Evolutionary conservation across 2,888 invertebrate genomes (phyloP), one percentile per base, ranked within the genome.

Genomic region (Encarsia formosa): DNA sequence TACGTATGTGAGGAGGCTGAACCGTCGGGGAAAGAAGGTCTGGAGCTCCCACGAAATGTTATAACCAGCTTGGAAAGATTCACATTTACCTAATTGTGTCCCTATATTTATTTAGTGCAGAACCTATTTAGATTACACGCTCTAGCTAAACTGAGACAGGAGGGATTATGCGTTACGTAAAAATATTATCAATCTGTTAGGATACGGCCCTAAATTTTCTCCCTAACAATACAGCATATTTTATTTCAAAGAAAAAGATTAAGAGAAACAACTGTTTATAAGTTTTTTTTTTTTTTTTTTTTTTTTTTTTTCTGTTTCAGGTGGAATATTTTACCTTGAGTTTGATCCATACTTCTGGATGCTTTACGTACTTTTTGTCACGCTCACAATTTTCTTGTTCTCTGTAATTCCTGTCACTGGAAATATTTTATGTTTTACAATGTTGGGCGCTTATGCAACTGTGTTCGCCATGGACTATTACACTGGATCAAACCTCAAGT

Each of bases 381-480:
- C 83, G 0, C 45, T 80, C 8, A 68, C 79, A 1, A 74, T 80
- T 0, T 59, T 82, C 4, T 40, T 79, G 4, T 66, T 83, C 2
- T 69, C 80, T 0, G 71, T 78, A 1, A 73, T 79, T 43, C 77
- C 80, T 1, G 75, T 77, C 59, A 64, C 76, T 57, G 79, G 81
- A 0, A 83, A 82, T 65, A 80, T 85, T n/a, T 59, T 86, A 3
- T 79, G 81, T 47, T 83, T 83, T 60, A 77, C 81, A 3, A 65
- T 86, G 13, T 69, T 88, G 24, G 87, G 87, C 40, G 77, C 83
- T 9, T 87, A 81, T 67, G 77, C 81, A 22, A 67, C 81, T 11
- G 74, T 84, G 38, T 72, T 82, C 56, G 78, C 85, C 32, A 66
- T 86, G 11, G 87, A 86, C 71, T 80, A 81, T 63, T 85, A 80